Base-by-base conservation (phyloP, 2,113 vertebrate genomes). In the Megaceryle torquata region DNA sequence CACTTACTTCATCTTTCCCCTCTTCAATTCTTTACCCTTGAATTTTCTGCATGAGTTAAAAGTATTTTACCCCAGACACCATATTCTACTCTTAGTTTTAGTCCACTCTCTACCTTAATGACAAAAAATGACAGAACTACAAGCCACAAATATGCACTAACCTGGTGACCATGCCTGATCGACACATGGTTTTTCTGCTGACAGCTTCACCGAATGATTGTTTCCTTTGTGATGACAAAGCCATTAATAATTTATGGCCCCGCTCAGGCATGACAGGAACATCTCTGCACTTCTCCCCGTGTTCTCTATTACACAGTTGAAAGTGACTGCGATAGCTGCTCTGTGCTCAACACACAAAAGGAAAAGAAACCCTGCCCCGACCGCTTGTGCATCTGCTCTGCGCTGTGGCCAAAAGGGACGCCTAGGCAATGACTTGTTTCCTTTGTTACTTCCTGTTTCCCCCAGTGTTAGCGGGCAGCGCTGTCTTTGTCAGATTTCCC, bases 361-460 rank as follows among this genome's bases (percentile, higher is more conserved):
- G 64, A 13, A 82, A 71, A 83, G 88, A 64, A 90, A 25, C 56
- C 21, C 88, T 44, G 76, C 88, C 85, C 75, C 89, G 5, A 17
- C 31, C 18, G 86, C 74, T 11, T 0, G 60, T 84, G 91, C 75
- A 93, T 96, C 92, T 50, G 82, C 80, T 15, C 44, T 11, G 93
- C 46, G 2, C 53, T 2, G 92, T 2, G 78, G 86, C 91, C 95
- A 91, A 60, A 44, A 63, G 86, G 68, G 88, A 93, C 86, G 89
- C 82, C 72, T 28, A 48, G 78, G 83, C 97, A 76, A 4, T 96
- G 96, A 96, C 97, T 96, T 59, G 95, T 90, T 97, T 97, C 97
- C 97, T 97, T 19, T 88, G 91, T 9, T n/a, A 37, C 97, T 97
- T 97, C 97, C 97, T 96, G 93, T 70, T 96, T 29, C 96, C 94